Conservation (phyloP, 2,888 invertebrate genomes). For the Phasia obesa region DNA sequence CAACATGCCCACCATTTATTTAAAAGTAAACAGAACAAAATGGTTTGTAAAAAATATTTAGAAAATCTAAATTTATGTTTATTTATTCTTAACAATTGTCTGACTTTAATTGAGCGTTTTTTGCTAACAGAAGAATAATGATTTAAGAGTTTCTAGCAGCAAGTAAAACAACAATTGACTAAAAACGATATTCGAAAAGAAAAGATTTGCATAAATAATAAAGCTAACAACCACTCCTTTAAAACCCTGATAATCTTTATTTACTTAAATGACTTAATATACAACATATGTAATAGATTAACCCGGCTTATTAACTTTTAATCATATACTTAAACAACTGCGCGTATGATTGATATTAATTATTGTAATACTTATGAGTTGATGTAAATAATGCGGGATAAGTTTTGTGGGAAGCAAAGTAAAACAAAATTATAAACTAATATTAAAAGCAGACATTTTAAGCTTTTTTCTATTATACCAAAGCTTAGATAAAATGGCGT, state of each 20-base stretch:
- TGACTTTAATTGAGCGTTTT: slow-evolving; percentile 5
- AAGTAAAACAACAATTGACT: not conserved
- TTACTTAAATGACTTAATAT: no score
- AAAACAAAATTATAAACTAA: not conserved
- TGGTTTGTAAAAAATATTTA: not conserved
- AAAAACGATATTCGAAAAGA: not conserved
- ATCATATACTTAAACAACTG: not conserved
- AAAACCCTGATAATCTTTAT: no score
- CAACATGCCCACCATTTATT: not conserved
- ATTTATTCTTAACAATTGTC: slow-evolving; percentile 33
- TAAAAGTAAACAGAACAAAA: not conserved
- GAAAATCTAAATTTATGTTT: slow-evolving; percentile 43
- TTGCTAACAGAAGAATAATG: slow-evolving; percentile 8
- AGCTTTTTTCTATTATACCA: not conserved
- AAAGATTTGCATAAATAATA: not conserved
- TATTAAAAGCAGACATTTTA: slow-evolving; percentile 10
- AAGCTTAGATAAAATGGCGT: not conserved
- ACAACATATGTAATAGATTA: not conserved
- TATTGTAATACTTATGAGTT: not conserved
- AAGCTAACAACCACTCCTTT: no score
- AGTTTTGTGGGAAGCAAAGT: not conserved
- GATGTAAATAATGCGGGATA: not conserved
- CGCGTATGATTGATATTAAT: slow-evolving; percentile 22
- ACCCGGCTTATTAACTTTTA: not conserved
- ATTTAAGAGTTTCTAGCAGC: not conserved